phyloP scores from a whole-genome alignment of 2,113 vertebrate species.

The Xenopus tropicalis region UCB_Xtro_10.0 CM004444.2:169639001-169639500 shows the following conservation, averaged over 20 bases:
- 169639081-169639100: slow-evolving; percentile 33
- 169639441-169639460: not conserved
- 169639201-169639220: slow-evolving; percentile 49
- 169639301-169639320: slow-evolving; percentile 55
- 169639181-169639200: slow-evolving; percentile 51
- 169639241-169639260: slow-evolving; percentile 61
- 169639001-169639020: not conserved
- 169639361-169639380: slow-evolving; percentile 16
- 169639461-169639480: slow-evolving; percentile 32
- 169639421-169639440: not conserved
- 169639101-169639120: slow-evolving; percentile 23
- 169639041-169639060: slow-evolving; percentile 1
- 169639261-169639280: slow-evolving; percentile 57
- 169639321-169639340: slow-evolving; percentile 51
- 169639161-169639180: slow-evolving; percentile 20
- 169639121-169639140: slow-evolving; percentile 49
- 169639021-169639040: slow-evolving; percentile 1
- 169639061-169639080: slow-evolving; percentile 14
- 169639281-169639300: slow-evolving; percentile 38
- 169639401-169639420: not conserved
- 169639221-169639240: slow-evolving; percentile 53
- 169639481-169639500: slow-evolving; percentile 21
- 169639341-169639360: slow-evolving; percentile 29
- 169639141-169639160: slow-evolving; percentile 42
- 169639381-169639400: not conserved